phyloP scores from a whole-genome alignment of 2,797 vertebrate genomes.

The Microctenopoma steveboyesi region DNA sequence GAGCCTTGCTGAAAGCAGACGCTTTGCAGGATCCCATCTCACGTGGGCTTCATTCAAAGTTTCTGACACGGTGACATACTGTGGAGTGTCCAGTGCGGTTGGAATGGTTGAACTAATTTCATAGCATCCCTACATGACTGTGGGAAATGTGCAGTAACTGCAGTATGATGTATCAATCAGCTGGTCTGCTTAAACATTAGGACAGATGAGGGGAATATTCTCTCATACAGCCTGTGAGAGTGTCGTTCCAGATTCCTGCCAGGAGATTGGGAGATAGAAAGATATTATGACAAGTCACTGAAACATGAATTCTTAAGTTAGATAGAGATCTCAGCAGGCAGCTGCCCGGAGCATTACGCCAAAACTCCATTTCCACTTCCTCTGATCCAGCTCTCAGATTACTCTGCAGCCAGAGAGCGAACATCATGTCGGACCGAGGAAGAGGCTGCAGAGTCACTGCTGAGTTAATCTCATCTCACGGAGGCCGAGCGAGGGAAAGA shows the following conservation, averaged over 20 bases:
- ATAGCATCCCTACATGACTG: background rate
- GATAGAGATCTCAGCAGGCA: slow-evolving; percentile 28
- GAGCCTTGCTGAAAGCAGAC: background rate
- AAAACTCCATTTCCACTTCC: slow-evolving; percentile 30
- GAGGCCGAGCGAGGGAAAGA: slow-evolving; percentile 4
- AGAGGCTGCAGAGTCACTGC: slow-evolving; percentile 10
- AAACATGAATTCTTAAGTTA: slow-evolving; percentile 36
- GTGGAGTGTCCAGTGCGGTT: background rate
- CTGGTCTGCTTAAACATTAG: background rate
- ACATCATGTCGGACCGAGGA: slow-evolving; percentile 21
- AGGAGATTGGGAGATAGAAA: background rate
- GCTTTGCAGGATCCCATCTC: background rate
- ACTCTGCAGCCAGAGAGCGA: slow-evolving; percentile 29
- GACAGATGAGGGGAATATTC: background rate
- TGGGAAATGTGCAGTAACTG: background rate
- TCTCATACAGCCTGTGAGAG: slow-evolving; percentile 1
- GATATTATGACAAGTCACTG: slow-evolving; percentile 10
- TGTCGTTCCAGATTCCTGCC: background rate
- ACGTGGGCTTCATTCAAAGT: background rate
- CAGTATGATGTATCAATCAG: background rate
- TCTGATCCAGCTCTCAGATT: slow-evolving; percentile 34
- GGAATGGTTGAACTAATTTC: background rate
- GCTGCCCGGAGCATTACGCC: slow-evolving; percentile 21
- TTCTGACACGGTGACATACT: background rate
- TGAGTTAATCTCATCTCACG: slow-evolving; percentile 41